Conservation (phyloP, 1,140 invertebrate genomes). For the Glomeris maerens region DNA sequence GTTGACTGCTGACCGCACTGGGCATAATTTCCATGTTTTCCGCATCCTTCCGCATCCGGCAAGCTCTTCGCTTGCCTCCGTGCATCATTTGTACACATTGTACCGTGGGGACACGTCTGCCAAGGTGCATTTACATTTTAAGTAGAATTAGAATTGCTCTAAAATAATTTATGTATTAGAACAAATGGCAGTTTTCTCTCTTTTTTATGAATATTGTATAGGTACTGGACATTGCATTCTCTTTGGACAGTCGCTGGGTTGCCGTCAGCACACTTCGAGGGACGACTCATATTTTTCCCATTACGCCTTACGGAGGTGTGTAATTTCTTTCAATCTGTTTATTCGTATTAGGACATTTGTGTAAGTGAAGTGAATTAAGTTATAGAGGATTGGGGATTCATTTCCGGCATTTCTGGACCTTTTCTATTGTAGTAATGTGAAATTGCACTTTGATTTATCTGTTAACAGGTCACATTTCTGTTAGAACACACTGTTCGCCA, state of each 20-base stretch:
- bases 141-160: no score
- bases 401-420: no score
- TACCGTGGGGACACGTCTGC: constrained; percentile 58
- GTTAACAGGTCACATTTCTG: constrained; percentile 49
- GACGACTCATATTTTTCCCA: constrained; percentile 93
- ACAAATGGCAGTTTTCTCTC: no score
- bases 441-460: neutral
- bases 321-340: constrained; percentile 11
- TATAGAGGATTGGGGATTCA: no score
- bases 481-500: constrained; percentile 79
- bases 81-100: constrained; percentile 91
- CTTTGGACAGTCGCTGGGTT: constrained; percentile 86
- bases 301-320: constrained; percentile 84
- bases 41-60: constrained; percentile 83
- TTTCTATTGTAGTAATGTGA: neutral
- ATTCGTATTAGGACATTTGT: constrained; percentile 6
- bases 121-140: constrained; percentile 28
- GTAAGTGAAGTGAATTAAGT: neutral
- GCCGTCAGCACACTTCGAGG: constrained; percentile 86
- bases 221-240: constrained; percentile 65
- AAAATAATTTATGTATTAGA: no score
- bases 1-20: constrained; percentile 80
- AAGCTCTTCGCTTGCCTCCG: constrained; percentile 67
- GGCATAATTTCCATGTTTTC: constrained; percentile 93
- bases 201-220: constrained; percentile 15